Base-by-base conservation (phyloP, 2,888 invertebrate genomes). In the Eupithecia pulchellata region DNA sequence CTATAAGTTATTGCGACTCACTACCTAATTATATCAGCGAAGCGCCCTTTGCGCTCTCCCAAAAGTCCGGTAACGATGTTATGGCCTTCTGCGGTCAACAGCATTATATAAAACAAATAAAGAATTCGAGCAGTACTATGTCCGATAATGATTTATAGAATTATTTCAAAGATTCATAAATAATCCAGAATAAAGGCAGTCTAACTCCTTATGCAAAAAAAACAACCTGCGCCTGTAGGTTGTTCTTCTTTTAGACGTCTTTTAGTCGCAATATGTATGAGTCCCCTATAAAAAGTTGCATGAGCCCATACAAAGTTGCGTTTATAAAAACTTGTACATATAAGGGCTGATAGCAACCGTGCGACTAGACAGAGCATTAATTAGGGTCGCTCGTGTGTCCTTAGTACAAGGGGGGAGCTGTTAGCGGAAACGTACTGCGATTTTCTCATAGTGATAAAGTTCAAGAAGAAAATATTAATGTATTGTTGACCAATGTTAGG, bases 321-420 rank as follows among this genome's bases (percentile, higher is more conserved):
- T 47, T 11, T 11, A 4, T 47, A 47, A 25, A 4, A 47, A 20
- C 3, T 47, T 67, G 65, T 70, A 72, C 71, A 58, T 77, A 79
- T 78, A 80, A 75, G 81, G 79, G 69, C 77, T 68, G 78, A 75
- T 52, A 52, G 52, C 78, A 78, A 72, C 73, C 75, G 74, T 76
- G 66, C 72, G 77, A 75, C 69, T 58, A 68, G 76, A 71, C 66
- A 68, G 66, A 67, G 75, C 81, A 79, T 86, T 86, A 82, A 86
- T 86, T 87, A 87, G 77, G 82, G 80, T 80, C 75, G 66, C 71
- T 52, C 72, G 72, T 75, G 72, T 64, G 77, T 74, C 13, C 6
- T 60, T 20, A 73, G 64, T 63, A 4, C 66, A 77, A 78, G 77
- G 64, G 34, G 52, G 72, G 25, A 76, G 73, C 36, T 62, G 32